phyloP scores from a whole-genome alignment of 2,113 vertebrate genomes.

The Rhynchomys soricoides region DNA sequence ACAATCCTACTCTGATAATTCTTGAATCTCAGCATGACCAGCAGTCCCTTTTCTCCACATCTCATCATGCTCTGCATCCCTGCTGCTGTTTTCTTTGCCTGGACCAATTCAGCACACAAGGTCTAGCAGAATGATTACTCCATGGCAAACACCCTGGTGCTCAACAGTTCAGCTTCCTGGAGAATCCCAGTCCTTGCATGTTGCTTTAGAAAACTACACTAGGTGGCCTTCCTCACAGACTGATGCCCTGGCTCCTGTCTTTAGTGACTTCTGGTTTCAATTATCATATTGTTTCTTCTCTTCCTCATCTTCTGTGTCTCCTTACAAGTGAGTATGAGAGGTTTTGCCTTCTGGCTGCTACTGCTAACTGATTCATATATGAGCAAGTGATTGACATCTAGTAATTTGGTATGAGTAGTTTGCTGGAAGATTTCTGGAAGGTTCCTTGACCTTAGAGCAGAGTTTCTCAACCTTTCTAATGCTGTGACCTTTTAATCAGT shows the following conservation, averaged over 20 bases:
- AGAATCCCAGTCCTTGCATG: neutral
- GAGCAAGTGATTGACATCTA: neutral
- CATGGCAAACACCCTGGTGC: neutral
- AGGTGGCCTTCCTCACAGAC: neutral
- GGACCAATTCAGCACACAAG: neutral
- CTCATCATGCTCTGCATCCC: neutral
- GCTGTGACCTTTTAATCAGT: neutral
- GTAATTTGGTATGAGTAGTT: neutral
- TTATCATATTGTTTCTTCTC: neutral
- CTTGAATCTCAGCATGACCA: too few relatives aligned
- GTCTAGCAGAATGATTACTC: neutral
- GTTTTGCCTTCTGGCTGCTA: neutral
- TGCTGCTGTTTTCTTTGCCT: neutral
- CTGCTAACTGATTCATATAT: neutral
- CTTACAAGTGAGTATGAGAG: neutral
- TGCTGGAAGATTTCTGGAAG: neutral
- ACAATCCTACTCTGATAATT: neutral
- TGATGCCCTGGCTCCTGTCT: neutral
- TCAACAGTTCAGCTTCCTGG: neutral
- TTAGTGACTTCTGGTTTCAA: neutral
- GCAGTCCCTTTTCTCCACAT: accelerated
- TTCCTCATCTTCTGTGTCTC: neutral
- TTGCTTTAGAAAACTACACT: neutral
- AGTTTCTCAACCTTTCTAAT: neutral
- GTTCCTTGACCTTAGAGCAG: neutral